A percentile compares a stretch with the other conserved stretches of the same genome.
Conservation (phyloP, 2,797 vertebrate species). For the Labroides dimidiatus region DNA sequence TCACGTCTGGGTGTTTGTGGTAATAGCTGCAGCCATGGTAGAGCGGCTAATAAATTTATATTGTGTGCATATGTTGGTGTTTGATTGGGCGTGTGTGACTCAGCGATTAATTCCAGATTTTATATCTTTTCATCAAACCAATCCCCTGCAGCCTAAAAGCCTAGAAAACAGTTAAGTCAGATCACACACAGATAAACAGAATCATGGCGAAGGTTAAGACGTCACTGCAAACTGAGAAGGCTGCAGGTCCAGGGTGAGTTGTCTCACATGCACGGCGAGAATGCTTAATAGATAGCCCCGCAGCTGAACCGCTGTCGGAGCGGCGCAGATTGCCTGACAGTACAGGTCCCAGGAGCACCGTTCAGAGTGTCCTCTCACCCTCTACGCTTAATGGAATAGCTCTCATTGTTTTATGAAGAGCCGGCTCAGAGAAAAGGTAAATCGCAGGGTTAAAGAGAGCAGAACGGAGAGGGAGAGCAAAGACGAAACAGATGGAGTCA, state of each 20-base stretch:
- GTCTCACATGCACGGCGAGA: slow-evolving; percentile 53
- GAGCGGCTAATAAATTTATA: slow-evolving; percentile 55
- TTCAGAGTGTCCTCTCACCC: slow-evolving; percentile 76
- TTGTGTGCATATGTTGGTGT: slow-evolving; percentile 36
- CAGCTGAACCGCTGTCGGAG: slow-evolving; percentile 67
- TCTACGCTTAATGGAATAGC: slow-evolving; percentile 74
- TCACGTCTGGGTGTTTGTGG: slow-evolving; percentile 67
- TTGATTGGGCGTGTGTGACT: slow-evolving; percentile 25
- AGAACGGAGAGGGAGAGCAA: slow-evolving; percentile 22
- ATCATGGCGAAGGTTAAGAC: slow-evolving; percentile 60
- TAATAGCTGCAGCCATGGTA: slow-evolving; percentile 57
- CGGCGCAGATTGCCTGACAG: slow-evolving; percentile 74
- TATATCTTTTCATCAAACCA: slow-evolving; percentile 46
- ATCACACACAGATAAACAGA: slow-evolving; percentile 54
- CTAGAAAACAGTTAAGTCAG: slow-evolving; percentile 39
- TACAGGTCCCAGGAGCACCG: slow-evolving; percentile 68
- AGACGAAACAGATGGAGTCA: slow-evolving; percentile 39
- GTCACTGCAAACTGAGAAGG: slow-evolving; percentile 36
- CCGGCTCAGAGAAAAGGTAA: slow-evolving; percentile 67
- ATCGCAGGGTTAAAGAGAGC: slow-evolving; percentile 62
- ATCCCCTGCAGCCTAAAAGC: slow-evolving; percentile 14
- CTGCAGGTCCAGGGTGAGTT: slow-evolving; percentile 57
- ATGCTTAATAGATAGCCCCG: slow-evolving; percentile 68
- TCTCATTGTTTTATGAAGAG: slow-evolving; percentile 80
- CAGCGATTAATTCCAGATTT: slow-evolving; percentile 49